A percentile compares a stretch with the other conserved stretches of the same genome.
Evolutionary conservation across 2,797 vertebrate genomes (phyloP).

Genomic region (Micrastur ruficollis): DNA sequence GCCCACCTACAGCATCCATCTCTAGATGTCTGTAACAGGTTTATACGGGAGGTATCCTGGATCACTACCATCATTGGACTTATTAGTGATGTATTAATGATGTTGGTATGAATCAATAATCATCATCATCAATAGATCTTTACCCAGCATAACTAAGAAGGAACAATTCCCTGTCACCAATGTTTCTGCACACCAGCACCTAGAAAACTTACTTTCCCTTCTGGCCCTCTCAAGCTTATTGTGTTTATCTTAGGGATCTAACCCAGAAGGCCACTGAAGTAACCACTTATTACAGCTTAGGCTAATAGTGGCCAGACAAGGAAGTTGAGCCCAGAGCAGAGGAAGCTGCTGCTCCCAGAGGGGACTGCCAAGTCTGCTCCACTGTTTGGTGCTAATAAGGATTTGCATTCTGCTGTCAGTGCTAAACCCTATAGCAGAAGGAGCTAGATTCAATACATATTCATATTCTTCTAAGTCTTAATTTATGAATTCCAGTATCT

Average conservation of each 20-base stretch:
- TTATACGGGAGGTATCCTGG: neutral
- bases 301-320: neutral
- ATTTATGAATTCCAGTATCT: neutral
- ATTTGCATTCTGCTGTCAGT: neutral
- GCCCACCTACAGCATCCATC: neutral
- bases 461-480: neutral
- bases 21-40: neutral
- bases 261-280: neutral
- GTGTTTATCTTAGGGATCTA: neutral
- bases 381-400: neutral
- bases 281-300: neutral
- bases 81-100: neutral
- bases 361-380: neutral
- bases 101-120: neutral
- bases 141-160: neutral
- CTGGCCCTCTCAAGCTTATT: neutral
- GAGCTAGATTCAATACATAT: neutral
- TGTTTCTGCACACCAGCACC: neutral
- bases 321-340: neutral
- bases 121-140: neutral
- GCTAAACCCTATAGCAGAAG: neutral
- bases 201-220: neutral
- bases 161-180: neutral
- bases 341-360: neutral
- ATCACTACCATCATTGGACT: neutral